phyloP scores from a whole-genome alignment of 1,140 invertebrate genomes.

The Fopius arisanus region DNA sequence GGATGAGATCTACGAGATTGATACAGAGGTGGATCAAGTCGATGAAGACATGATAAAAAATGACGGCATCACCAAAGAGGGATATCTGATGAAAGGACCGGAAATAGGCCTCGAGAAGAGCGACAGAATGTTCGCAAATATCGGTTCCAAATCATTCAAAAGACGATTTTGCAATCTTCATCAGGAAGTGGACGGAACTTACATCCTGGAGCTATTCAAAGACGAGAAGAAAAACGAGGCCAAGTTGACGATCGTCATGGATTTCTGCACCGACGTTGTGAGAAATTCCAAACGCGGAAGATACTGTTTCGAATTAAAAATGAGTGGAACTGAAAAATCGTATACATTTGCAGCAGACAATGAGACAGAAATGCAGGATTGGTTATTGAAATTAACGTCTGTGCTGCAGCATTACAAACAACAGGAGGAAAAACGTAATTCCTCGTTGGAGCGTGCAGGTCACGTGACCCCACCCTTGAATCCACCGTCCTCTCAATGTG shows the following conservation, averaged over 20 bases:
- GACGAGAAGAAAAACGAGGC: conserved; percentile 90
- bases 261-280: conserved; percentile 88
- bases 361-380: conserved; percentile 85
- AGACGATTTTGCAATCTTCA: conserved; percentile 87
- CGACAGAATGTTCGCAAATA: conserved; percentile 85
- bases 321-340: conserved; percentile 82
- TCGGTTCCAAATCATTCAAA: conserved; percentile 90
- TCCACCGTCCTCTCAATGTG: conserved; percentile 54
- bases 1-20: conserved; percentile 87
- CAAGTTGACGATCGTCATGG: conserved; percentile 92
- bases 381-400: conserved; percentile 77
- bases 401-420: conserved; percentile 80
- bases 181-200: conserved; percentile 89
- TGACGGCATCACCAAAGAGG: conserved; percentile 85
- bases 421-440: conserved; percentile 74
- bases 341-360: conserved; percentile 87
- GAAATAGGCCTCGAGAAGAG: conserved; percentile 73
- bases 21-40: conserved; percentile 83
- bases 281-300: conserved; percentile 87
- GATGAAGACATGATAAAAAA: conserved; percentile 73
- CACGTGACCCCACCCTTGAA: conserved; percentile 69
- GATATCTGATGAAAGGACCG: conserved; percentile 89
- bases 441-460: conserved; percentile 69
- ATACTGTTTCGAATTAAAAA: conserved; percentile 86
- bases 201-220: conserved; percentile 90